Evolutionary conservation across 2,113 vertebrate species (phyloP).

Genomic region (Myrmecophaga tridactyla): DNA sequence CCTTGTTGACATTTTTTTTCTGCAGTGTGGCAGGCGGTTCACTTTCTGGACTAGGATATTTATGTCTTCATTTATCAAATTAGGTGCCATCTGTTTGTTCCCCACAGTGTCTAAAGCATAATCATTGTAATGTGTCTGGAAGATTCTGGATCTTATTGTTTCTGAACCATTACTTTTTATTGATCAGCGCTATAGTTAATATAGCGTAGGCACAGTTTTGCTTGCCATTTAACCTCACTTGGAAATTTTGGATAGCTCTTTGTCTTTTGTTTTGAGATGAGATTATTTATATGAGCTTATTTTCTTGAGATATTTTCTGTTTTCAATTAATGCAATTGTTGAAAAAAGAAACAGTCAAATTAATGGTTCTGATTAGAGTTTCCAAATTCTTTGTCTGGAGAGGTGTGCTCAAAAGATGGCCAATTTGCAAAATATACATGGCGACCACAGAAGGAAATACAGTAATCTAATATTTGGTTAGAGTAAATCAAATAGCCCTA

Average conservation of each 20-base stretch:
- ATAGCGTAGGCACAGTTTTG: background rate
- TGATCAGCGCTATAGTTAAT: background rate
- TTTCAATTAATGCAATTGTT: background rate
- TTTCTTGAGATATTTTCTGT: slow-evolving; percentile 1
- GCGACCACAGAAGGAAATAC: slow-evolving; percentile 49
- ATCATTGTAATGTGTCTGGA: background rate
- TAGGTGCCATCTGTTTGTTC: background rate
- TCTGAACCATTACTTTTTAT: background rate
- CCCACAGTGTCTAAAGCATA: background rate
- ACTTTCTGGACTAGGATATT: background rate
- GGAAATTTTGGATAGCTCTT: background rate
- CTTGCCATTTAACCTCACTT: background rate
- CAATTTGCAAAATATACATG: background rate
- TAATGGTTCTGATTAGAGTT: background rate
- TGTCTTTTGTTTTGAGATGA: background rate
- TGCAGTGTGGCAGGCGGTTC: background rate
- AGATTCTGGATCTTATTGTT: background rate
- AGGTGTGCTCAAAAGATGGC: background rate
- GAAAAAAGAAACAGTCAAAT: background rate
- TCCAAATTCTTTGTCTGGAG: slow-evolving; percentile 10
- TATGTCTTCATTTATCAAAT: background rate
- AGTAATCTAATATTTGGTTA: background rate
- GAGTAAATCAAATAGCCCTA: slow-evolving; percentile 1
- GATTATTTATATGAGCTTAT: background rate
- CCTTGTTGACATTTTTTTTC: background rate